A percentile compares a stretch with the other conserved stretches of the same genome.
Evolutionary conservation across 2,797 vertebrate species (phyloP).

Genomic region (Valencia hispanica): DNA sequence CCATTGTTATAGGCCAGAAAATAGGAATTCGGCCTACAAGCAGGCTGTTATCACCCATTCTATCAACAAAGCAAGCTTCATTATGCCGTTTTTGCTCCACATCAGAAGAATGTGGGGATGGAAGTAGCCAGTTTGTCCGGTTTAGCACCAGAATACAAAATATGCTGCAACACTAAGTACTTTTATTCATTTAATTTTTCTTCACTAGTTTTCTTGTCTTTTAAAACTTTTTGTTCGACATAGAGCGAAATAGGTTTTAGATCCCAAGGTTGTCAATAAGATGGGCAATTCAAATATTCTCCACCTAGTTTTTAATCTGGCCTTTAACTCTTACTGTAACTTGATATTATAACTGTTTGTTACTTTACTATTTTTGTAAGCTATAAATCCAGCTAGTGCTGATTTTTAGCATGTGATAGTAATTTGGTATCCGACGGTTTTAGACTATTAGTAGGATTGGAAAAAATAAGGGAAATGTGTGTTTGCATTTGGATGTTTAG

Average conservation of each 20-base stretch:
- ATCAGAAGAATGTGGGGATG: not conserved
- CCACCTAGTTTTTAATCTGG: not conserved
- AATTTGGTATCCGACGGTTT: not conserved
- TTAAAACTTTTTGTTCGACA: not conserved
- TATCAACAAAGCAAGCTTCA: not conserved
- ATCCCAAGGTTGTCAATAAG: not conserved
- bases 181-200: not conserved
- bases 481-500: slow-evolving; percentile 43
- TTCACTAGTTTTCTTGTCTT: not conserved
- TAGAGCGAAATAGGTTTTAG: not conserved
- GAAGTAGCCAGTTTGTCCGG: not conserved
- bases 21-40: not conserved
- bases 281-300: not conserved
- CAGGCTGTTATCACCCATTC: slow-evolving; percentile 4
- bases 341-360: not conserved
- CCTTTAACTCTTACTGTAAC: not conserved
- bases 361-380: not conserved
- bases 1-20: not conserved
- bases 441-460: not conserved
- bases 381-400: not conserved
- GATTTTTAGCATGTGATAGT: not conserved
- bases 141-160: not conserved
- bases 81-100: not conserved
- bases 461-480: not conserved
- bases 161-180: not conserved